Conservation (phyloP, 2,888 invertebrate species). For the Coelinius sp. region DNA sequence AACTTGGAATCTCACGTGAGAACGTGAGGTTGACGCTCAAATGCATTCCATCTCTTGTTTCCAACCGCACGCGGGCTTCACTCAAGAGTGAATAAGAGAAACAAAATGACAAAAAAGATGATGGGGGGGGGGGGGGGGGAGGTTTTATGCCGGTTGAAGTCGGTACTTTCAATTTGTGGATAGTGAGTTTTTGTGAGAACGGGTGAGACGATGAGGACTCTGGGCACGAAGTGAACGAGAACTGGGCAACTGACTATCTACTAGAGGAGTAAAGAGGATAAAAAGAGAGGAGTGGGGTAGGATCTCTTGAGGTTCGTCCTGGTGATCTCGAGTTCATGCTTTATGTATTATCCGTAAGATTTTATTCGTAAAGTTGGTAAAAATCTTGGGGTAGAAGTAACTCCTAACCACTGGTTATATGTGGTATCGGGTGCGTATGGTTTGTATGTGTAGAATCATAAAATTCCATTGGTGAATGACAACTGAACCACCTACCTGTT, state of each 20-base stretch:
- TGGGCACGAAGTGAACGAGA: slow-evolving; percentile 26
- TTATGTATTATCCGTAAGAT: slow-evolving; percentile 51
- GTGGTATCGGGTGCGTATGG: slow-evolving; percentile 12
- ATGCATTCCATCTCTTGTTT: slow-evolving; percentile 20
- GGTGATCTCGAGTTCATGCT: slow-evolving; percentile 43
- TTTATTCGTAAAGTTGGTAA: slow-evolving; percentile 49
- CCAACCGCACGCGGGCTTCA: background rate
- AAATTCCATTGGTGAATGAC: slow-evolving; percentile 42
- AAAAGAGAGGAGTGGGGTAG: slow-evolving; percentile 19
- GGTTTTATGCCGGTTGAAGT: slow-evolving; percentile 49
- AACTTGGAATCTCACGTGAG: slow-evolving; percentile 62
- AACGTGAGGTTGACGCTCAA: slow-evolving; percentile 49
- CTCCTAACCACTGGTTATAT: slow-evolving; percentile 27
- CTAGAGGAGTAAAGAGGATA: background rate
- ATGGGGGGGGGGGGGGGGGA: slow-evolving; percentile 24
- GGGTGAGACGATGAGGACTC: slow-evolving; percentile 41
- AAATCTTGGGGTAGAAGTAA: slow-evolving; percentile 28
- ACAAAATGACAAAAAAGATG: slow-evolving; percentile 1
- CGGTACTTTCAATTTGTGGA: slow-evolving; percentile 64
- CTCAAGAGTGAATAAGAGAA: slow-evolving; percentile 23
- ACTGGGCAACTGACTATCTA: background rate
- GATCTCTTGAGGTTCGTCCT: slow-evolving; percentile 40
- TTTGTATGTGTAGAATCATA: slow-evolving; percentile 37
- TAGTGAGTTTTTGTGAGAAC: slow-evolving; percentile 60
- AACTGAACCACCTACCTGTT: slow-evolving; percentile 26